Evolutionary conservation across 2,797 vertebrate genomes (phyloP), one percentile per base, ranked within the genome.

Genomic region (Morelia viridis): DNA sequence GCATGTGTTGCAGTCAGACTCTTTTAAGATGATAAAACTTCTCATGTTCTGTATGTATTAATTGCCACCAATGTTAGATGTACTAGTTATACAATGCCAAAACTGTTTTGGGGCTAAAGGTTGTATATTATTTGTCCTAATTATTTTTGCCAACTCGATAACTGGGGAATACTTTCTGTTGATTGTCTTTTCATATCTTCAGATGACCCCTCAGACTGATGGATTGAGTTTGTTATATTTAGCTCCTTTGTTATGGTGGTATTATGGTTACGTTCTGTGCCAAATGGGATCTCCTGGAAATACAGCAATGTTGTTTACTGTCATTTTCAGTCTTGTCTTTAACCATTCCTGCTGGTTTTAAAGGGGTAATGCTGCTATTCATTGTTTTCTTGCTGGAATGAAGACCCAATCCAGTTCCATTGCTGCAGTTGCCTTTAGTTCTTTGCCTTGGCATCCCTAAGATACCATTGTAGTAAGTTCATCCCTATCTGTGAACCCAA

Each of bases 141-240:
- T 93, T 94, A 93, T 71, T 91, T 85, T 85, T 46, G 41, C 41
- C 94, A 96, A 96, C 94, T 80, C 94, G 93, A 91, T 92, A 95
- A 95, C 93, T 94, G 92, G 87, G 3, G 93, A 95, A 95, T 95
- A 94, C 93, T 95, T 96, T 96, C 94, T 96, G 94, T 96, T 95
- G 96, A 91, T 96, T 96, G 92, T 91, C 57, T 94, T 92, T 95
- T 92, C 94, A 92, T 95, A 92, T 62, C n/a, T 90, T 93, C 80
- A 92, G 93, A 50, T 94, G 85, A 46, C 76, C 87, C 86, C 53
- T 94, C 94, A 95, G 95, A 92, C 94, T 94, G 94, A 93, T 94
- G 93, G 94, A 94, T 94, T 94, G 87, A 94, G 91, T 46, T 87
- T 80, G 19, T 24, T 5, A 64, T 85, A 93, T 95, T 94, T 95